Conservation (phyloP, 2,797 vertebrate species). For the Salmo trutta region DNA sequence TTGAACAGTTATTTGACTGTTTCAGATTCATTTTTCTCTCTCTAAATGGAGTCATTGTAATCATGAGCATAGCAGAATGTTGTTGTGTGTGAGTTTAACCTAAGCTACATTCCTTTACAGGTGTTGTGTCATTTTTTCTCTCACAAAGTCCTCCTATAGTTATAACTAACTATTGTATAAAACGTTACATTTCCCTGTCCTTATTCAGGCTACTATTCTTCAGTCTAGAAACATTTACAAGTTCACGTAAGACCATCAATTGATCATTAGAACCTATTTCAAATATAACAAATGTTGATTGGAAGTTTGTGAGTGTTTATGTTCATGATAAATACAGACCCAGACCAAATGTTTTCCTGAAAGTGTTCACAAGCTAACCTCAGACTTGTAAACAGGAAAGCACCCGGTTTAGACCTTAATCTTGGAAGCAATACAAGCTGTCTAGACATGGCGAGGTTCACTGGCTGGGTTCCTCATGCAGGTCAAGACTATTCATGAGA, state of each 20-base stretch:
- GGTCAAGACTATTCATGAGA: conserved; percentile 2
- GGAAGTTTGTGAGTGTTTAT: conserved; percentile 16
- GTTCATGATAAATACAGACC: conserved; percentile 6
- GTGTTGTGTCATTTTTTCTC: background rate
- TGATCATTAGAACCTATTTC: background rate
- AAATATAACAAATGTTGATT: background rate
- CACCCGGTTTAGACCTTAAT: conserved; percentile 31
- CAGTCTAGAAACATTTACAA: background rate
- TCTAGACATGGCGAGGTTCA: conserved; percentile 5
- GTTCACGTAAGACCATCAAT: background rate
- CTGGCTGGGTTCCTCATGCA: background rate
- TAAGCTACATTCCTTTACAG: background rate
- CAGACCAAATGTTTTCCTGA: conserved; percentile 30
- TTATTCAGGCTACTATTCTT: background rate
- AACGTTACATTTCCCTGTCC: background rate
- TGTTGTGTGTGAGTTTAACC: background rate
- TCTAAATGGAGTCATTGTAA: background rate
- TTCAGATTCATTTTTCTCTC: background rate
- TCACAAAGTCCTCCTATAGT: background rate
- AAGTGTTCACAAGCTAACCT: conserved; percentile 11
- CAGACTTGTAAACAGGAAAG: conserved; percentile 36
- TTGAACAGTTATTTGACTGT: background rate
- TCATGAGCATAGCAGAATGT: background rate
- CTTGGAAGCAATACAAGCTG: conserved; percentile 50
- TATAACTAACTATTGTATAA: background rate